These are phyloP conservation scores for Erythrolamprus reginae DNA, from an alignment of 2,113 vertebrate species.

Conservation along the genomic window DNA sequence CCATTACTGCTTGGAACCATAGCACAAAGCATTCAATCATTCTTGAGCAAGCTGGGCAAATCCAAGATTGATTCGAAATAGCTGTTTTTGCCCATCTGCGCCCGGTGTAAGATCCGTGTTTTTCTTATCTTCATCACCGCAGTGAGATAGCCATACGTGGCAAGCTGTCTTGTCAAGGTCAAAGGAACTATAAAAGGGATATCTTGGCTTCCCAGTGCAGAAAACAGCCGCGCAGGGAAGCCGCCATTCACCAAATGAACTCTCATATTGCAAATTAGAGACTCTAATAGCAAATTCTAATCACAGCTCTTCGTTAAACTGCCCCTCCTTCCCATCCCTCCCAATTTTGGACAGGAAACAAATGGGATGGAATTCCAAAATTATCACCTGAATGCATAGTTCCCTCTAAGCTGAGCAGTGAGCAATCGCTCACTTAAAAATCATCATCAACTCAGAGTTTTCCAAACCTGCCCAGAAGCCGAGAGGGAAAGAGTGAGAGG, in stretches of 20 bases:
- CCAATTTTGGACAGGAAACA: background rate
- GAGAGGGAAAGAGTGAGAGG: too few species aligned
- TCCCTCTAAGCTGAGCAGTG: too few species aligned
- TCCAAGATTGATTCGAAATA: background rate
- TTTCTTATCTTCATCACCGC: background rate
- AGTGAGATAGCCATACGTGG: background rate
- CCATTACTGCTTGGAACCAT: too few species aligned
- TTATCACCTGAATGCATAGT: too few species aligned
- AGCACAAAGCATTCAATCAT: background rate
- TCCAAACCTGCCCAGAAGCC: too few species aligned
- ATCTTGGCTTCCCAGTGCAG: background rate
- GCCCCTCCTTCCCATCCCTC: background rate
- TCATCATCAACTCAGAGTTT: too few species aligned
- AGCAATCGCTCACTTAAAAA: too few species aligned
- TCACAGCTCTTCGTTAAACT: background rate
- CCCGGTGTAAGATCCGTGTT: background rate
- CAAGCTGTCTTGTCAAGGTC: slow-evolving; percentile 15
- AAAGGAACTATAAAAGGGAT: background rate
- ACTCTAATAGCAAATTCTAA: slow-evolving; percentile 15
- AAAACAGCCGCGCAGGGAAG: slow-evolving; percentile 9
- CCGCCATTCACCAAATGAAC: slow-evolving; percentile 2
- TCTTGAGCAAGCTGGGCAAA: background rate
- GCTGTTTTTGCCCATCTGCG: background rate
- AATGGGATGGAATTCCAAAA: background rate
- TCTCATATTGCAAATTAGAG: background rate